Evolutionary conservation across 2,888 invertebrate genomes (phyloP).

Genomic region (Gortyna flavago): DNA sequence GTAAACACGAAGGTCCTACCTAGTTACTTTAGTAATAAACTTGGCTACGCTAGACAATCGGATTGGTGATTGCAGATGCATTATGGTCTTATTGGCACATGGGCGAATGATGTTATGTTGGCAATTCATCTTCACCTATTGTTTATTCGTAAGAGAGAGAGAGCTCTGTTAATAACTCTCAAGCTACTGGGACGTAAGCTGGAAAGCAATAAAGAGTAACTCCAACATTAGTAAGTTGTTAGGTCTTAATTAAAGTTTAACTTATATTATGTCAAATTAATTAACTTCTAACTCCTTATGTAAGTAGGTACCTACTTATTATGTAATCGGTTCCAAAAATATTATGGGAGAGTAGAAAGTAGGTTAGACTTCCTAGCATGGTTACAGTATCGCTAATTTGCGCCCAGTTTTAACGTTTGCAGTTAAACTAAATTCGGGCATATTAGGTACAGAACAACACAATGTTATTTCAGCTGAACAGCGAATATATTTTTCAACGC

Average conservation of each 20-base stretch:
- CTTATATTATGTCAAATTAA: not conserved
- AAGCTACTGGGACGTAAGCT: no score
- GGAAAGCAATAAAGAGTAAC: no score
- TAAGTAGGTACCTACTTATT: no score
- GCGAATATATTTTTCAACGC: conserved; percentile 26
- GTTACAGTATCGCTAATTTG: conserved; percentile 4
- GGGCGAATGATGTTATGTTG: no score
- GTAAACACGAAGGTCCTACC: not conserved
- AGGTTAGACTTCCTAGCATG: conserved; percentile 9
- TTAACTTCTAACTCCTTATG: not conserved
- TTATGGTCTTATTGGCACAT: not conserved
- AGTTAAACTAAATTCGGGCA: conserved; percentile 43
- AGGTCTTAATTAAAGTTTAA: not conserved
- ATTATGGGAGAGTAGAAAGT: not conserved
- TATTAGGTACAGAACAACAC: conserved; percentile 21
- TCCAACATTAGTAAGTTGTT: no score
- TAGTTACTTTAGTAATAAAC: no score
- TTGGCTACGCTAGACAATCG: not conserved
- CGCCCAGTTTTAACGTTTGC: conserved; percentile 23
- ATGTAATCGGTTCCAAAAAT: not conserved
- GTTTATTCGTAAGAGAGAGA: no score
- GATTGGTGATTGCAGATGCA: not conserved
- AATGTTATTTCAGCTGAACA: conserved; percentile 66
- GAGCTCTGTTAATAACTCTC: no score
- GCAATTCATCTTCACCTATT: no score